Base-by-base conservation (phyloP, 1,140 invertebrate species). In the Heliconius hermathena region DNA sequence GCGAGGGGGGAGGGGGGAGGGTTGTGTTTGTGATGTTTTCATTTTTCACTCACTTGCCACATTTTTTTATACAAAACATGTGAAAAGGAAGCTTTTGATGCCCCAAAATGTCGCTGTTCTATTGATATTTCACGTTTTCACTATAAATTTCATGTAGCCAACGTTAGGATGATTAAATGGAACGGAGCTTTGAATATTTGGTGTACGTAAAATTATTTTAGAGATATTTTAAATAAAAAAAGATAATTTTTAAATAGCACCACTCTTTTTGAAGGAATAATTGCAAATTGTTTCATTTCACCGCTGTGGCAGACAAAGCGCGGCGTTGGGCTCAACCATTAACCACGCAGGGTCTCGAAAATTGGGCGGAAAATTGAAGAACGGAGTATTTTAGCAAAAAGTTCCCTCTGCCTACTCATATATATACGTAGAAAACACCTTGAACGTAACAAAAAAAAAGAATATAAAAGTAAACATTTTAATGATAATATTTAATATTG, bases 11-110 rank as follows among this genome's bases (percentile, higher is more conserved):
- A n/a, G 71, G 66, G 75, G 77, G 66, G 82, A 2, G 29, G 66
- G 71, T 76, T 80, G 80, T 88, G 89, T 85, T 89, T 82, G 82
- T 90, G 87, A 91, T 91, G 85, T 91, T 90, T 90, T 87, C 88
- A 91, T 91, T 89, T 90, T 91, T 91, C 89, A 89, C 83, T 86
- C 85, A 90, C 85, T 88, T 90, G 80, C 80, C 80, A 78, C 77
- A 84, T 85, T 88, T 89, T 46, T 88, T 88, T 85, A 86, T 78
- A 82, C 66, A 83, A 84, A 90, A 85, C 76, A 81, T 74, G 79
- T 85, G 81, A 83, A 89, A 80, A 83, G 82, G 82, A 81, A 77
- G 81, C 74, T 84, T 88, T 84, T 85, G 81, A 87, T 86, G 76
- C 46, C 72, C 72, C 72, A 38, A 81, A 77, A 77, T 74, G 80